A percentile compares a stretch with the other conserved stretches of the same genome.
These are phyloP conservation scores for Drosophila rellima DNA, from an alignment of 2,888 invertebrate genomes.

Conservation along the genomic window DNA sequence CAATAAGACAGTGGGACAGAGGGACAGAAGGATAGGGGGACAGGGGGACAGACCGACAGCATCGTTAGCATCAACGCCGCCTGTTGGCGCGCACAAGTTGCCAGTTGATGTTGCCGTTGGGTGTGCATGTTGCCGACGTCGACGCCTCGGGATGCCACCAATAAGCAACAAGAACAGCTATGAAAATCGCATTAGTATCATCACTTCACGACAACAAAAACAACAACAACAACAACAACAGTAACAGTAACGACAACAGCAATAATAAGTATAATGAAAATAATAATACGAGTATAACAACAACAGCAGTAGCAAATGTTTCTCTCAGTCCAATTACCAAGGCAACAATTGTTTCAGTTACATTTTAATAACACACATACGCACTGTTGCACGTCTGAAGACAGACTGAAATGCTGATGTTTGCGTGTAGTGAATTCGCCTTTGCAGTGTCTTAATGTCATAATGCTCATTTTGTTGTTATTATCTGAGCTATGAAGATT, in stretches of 20 bases:
- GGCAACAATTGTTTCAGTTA: slow-evolving; percentile 31
- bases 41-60: slow-evolving; percentile 28
- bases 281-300: slow-evolving; percentile 19
- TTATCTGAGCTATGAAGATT: slow-evolving; percentile 1
- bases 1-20: slow-evolving; percentile 4
- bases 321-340: slow-evolving; percentile 22
- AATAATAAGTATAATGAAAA: too few relatives aligned
- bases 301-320: slow-evolving; percentile 11
- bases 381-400: slow-evolving; percentile 37
- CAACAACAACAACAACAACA: neutral
- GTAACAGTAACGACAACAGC: neutral
- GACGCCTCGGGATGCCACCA: slow-evolving; percentile 35
- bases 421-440: slow-evolving; percentile 2
- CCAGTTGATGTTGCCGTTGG: slow-evolving; percentile 32
- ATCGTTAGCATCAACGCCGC: slow-evolving; percentile 51
- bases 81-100: slow-evolving; percentile 52
- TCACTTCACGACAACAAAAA: slow-evolving; percentile 17
- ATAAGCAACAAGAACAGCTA: slow-evolving; percentile 43
- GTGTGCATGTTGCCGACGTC: slow-evolving; percentile 11
- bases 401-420: slow-evolving; percentile 18
- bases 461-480: slow-evolving; percentile 24
- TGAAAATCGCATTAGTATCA: slow-evolving; percentile 52
- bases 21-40: slow-evolving; percentile 1
- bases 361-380: slow-evolving; percentile 38
- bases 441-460: slow-evolving; percentile 22